phyloP scores from a whole-genome alignment of 2,113 vertebrate species.

The Crotalus tigris region DNA sequence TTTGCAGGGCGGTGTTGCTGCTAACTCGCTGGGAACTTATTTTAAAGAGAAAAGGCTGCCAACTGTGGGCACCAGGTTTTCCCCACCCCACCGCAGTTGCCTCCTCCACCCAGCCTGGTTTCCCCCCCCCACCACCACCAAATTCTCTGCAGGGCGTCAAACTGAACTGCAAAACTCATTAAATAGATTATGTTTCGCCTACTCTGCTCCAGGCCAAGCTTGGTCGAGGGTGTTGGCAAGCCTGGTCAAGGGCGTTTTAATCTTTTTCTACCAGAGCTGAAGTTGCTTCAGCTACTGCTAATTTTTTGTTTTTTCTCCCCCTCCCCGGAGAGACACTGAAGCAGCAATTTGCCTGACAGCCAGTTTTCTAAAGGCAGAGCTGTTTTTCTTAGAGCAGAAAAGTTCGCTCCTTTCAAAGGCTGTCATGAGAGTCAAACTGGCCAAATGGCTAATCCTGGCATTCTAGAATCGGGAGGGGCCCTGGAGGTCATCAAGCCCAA shows the following conservation, averaged over 20 bases:
- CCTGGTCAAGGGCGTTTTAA: conserved; percentile 40
- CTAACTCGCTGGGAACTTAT: neutral
- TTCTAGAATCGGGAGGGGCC: neutral
- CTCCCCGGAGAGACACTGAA: conserved; percentile 18
- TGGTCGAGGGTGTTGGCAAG: conserved; percentile 49
- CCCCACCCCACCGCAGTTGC: neutral
- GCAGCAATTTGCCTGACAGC: neutral
- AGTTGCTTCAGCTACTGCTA: conserved; percentile 51
- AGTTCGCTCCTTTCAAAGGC: neutral
- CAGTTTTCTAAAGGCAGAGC: neutral
- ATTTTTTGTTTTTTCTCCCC: neutral
- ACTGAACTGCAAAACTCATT: conserved; percentile 57
- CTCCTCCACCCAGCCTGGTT: too few relatives aligned
- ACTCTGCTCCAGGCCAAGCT: conserved; percentile 43
- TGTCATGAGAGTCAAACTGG: neutral
- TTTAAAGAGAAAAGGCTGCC: neutral
- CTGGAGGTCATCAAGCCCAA: neutral
- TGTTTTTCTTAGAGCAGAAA: neutral
- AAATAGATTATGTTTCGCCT: conserved; percentile 51
- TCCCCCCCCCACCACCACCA: too few relatives aligned
- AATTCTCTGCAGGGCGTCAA: conserved; percentile 40
- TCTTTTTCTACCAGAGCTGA: conserved; percentile 58
- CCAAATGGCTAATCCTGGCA: neutral
- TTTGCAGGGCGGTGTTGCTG: neutral
- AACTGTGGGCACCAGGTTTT: neutral